Percentiles rank a stretch among this genome's conserved stretches.
Evolutionary conservation across 2,888 invertebrate species (phyloP).

Genomic region (Troglohyphantes excavatus): DNA sequence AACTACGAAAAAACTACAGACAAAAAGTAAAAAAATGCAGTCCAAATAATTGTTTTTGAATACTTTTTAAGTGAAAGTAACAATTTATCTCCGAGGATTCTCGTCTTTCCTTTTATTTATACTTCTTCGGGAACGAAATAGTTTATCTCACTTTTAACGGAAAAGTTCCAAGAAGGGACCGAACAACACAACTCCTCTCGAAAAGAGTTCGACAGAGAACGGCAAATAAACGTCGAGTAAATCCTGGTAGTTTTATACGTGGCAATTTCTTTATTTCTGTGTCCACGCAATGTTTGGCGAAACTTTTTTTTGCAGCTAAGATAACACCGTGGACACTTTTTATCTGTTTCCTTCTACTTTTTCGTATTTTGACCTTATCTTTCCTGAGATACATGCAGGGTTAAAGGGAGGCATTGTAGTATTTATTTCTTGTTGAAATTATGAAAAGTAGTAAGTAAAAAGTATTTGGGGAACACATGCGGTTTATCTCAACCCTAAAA

Average conservation of each 20-base stretch:
- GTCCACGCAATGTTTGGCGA: background rate
- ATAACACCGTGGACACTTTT: background rate
- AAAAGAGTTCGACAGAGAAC: background rate
- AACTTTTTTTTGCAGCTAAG: background rate
- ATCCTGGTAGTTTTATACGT: background rate
- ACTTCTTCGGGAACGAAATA: background rate
- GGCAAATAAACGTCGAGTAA: constrained; percentile 6
- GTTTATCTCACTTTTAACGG: background rate
- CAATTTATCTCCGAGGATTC: background rate
- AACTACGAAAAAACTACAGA: too few relatives aligned
- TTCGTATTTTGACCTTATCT: background rate
- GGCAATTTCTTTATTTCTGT: constrained; percentile 9
- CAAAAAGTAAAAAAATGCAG: too few relatives aligned
- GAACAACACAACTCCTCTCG: background rate
- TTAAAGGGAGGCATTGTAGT: background rate
- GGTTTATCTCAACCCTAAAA: too few relatives aligned
- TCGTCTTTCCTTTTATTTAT: background rate
- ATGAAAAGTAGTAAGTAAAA: too few relatives aligned
- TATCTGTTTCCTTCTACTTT: background rate
- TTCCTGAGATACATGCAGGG: background rate
- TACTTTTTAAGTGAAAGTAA: background rate
- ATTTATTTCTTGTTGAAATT: too few relatives aligned
- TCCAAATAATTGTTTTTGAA: constrained; percentile 5
- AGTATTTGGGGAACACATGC: too few relatives aligned
- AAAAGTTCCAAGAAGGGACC: background rate